A percentile compares a stretch with the other conserved stretches of the same genome.
Evolutionary conservation across 1,140 invertebrate species (phyloP).

Genomic region (Polyergus mexicanus): DNA sequence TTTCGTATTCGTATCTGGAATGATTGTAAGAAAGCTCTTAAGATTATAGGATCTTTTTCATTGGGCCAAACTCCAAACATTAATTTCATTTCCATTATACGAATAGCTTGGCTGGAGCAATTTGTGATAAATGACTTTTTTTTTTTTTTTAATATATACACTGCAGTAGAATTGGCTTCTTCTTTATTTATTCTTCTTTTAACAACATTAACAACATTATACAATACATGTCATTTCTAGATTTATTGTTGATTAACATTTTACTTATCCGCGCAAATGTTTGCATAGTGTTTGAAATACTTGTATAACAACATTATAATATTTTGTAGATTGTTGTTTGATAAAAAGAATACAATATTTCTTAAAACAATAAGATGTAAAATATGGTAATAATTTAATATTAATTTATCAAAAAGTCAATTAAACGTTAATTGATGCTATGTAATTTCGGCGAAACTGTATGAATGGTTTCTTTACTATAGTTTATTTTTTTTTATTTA

Average conservation of each 20-base stretch:
- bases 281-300: background rate
- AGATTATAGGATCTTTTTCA: conserved; percentile 64
- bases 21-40: conserved; percentile 69
- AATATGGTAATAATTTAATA: background rate
- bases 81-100: conserved; percentile 65
- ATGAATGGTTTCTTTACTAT: background rate
- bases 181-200: background rate
- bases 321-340: too few relatives aligned
- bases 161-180: conserved; percentile 33
- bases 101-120: conserved; percentile 29
- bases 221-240: conserved; percentile 21
- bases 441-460: background rate
- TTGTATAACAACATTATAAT: background rate
- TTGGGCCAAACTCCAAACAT: conserved; percentile 56
- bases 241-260: background rate
- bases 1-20: conserved; percentile 25
- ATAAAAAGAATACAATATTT: too few relatives aligned
- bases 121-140: conserved; percentile 46
- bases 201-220: conserved; percentile 10
- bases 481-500: background rate
- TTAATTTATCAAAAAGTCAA: conserved; percentile 14
- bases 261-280: background rate
- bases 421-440: background rate
- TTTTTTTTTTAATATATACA: conserved; percentile 36
- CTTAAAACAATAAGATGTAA: background rate